Evolutionary conservation across 2,797 vertebrate genomes (phyloP).

Genomic region (Tokudaia tokunoshimensis): DNA sequence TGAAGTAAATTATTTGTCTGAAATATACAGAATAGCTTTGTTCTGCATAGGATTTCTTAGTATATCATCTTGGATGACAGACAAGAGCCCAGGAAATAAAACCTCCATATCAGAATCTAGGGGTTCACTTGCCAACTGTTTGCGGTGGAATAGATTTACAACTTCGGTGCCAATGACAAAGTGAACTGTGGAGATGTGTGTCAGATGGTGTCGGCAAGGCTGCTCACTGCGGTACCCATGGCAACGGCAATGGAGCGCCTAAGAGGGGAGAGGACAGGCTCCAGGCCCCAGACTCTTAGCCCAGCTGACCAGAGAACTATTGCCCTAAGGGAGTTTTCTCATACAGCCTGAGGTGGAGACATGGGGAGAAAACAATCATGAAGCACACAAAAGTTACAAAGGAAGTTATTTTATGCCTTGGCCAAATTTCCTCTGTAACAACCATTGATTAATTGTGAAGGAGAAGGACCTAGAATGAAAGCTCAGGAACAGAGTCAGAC

Average conservation of each 20-base stretch:
- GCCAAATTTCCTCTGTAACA: not conserved
- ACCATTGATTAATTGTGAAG: not conserved
- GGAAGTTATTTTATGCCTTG: not conserved
- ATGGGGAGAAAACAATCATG: not conserved
- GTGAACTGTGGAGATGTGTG: not conserved
- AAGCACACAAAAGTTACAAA: not conserved
- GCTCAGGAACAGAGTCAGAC: not conserved
- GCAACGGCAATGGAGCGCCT: not conserved
- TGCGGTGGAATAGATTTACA: not conserved
- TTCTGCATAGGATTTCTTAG: not conserved
- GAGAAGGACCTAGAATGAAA: not conserved
- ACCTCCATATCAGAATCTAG: not conserved
- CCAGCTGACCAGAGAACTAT: not conserved
- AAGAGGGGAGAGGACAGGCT: not conserved
- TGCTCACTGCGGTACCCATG: not conserved
- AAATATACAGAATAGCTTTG: not conserved
- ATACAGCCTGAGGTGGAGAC: not conserved
- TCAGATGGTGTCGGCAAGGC: not conserved
- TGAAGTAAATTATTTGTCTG: not conserved
- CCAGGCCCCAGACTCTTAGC: not conserved
- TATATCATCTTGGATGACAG: not conserved
- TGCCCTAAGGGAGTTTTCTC: not conserved
- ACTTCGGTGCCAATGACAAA: not conserved
- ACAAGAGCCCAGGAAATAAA: not conserved
- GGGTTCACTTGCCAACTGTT: not conserved